These are phyloP conservation scores for Podarcis lilfordi DNA, from an alignment of 2,797 vertebrate species.

Conservation along the genomic window DNA sequence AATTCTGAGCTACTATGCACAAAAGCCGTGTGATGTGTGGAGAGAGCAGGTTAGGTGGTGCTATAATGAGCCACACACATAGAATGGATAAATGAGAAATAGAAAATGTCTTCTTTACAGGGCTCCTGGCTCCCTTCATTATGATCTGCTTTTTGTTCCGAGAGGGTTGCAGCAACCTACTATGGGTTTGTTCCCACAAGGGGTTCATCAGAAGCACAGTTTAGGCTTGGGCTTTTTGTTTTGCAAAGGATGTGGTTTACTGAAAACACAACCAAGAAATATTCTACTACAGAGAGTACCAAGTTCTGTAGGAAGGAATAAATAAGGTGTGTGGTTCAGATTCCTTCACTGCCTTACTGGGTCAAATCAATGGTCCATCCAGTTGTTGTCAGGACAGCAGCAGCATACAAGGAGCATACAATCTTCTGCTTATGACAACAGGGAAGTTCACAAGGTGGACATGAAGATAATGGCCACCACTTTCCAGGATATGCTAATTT, in stretches of 20 bases:
- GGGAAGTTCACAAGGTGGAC: neutral
- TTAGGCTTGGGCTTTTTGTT: neutral
- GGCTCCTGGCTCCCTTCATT: rapidly evolving
- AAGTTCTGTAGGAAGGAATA: neutral
- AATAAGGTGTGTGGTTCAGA: neutral
- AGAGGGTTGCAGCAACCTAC: too few relatives aligned
- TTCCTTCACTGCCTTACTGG: neutral
- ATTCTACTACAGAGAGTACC: neutral
- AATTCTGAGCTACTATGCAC: neutral
- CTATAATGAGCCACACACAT: too few relatives aligned
- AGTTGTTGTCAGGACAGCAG: too few relatives aligned
- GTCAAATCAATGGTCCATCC: neutral
- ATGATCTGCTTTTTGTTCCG: rapidly evolving
- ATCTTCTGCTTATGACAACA: too few relatives aligned
- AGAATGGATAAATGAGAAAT: too few relatives aligned
- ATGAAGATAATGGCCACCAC: neutral
- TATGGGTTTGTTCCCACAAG: neutral
- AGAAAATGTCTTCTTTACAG: neutral
- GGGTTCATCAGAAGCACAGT: neutral
- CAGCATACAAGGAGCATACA: too few relatives aligned
- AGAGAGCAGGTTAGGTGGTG: too few relatives aligned
- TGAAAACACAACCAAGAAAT: neutral
- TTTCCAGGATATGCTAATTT: neutral
- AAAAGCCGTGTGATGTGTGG: neutral
- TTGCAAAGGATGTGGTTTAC: neutral